These are phyloP conservation scores for Nematopogon swammerdamellus DNA, from an alignment of 2,888 invertebrate genomes.

Conservation along the genomic window DNA sequence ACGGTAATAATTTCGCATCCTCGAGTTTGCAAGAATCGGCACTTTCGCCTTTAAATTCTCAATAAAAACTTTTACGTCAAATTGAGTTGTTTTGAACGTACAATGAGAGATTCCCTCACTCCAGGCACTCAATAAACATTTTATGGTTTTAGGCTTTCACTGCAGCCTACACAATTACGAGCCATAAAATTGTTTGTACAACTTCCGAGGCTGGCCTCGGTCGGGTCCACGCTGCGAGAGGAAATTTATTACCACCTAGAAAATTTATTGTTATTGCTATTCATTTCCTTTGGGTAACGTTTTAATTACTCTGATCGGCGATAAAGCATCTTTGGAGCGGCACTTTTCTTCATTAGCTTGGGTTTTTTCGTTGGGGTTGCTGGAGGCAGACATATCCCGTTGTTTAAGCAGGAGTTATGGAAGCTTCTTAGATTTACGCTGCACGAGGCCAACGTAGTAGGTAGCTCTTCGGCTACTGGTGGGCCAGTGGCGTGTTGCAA, in stretches of 20 bases:
- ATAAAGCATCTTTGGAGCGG: slow-evolving; percentile 51
- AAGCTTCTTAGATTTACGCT: neutral
- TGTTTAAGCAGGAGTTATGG: neutral
- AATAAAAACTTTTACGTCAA: too few species aligned
- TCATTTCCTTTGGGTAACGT: slow-evolving; percentile 55
- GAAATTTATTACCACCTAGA: slow-evolving; percentile 1
- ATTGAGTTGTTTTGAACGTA: too few species aligned
- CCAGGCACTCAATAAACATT: neutral
- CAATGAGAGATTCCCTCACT: too few species aligned
- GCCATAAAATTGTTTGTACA: neutral
- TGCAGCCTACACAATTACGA: neutral
- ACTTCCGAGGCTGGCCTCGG: slow-evolving; percentile 16
- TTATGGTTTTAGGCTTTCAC: neutral
- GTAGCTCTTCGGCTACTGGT: too few species aligned
- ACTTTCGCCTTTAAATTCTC: too few species aligned
- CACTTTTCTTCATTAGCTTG: slow-evolving; percentile 52
- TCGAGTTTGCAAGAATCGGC: too few species aligned
- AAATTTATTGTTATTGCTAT: slow-evolving; percentile 55
- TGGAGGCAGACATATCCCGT: neutral
- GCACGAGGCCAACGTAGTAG: too few species aligned
- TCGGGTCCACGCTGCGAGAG: slow-evolving; percentile 21
- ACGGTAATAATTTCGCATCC: too few species aligned
- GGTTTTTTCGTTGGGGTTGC: neutral
- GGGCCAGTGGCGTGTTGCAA: too few species aligned
- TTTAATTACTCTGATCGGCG: slow-evolving; percentile 56